Conservation (phyloP, 2,797 vertebrate genomes). For the Darevskia mixta region DNA sequence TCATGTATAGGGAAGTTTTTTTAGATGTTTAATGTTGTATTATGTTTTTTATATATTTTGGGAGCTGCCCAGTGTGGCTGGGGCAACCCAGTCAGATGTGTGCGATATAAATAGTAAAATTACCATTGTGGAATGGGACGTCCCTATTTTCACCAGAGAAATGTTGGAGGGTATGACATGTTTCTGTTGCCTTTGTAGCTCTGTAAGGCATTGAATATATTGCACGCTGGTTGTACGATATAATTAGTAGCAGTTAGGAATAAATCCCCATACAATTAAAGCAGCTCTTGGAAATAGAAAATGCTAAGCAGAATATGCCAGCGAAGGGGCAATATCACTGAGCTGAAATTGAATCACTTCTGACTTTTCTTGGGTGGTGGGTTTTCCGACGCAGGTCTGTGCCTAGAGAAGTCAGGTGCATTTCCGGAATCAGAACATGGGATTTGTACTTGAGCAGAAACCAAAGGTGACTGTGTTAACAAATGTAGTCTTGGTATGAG, state of each 20-base stretch:
- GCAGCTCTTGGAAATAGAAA: background rate
- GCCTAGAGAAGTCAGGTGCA: background rate
- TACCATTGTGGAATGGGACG: no score
- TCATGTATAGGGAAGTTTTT: no score
- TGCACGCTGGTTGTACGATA: no score
- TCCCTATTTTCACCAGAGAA: no score
- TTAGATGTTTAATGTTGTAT: no score
- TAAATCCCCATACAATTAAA: background rate
- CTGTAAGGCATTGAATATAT: no score
- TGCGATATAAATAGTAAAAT: no score
- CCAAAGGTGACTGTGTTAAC: background rate
- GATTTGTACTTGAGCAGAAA: conserved; percentile 19
- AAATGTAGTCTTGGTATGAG: background rate
- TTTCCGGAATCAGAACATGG: background rate
- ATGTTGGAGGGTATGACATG: no score
- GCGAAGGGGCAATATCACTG: background rate
- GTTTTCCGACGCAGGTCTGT: background rate
- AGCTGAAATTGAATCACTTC: background rate
- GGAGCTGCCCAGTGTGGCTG: no score
- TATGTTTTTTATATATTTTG: no score
- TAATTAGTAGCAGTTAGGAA: background rate
- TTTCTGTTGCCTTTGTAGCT: no score
- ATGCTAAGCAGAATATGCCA: background rate
- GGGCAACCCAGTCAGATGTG: no score
- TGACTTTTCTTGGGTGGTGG: background rate